Base-by-base conservation (phyloP, 2,797 vertebrate genomes). In the Molossus molossus region DNA sequence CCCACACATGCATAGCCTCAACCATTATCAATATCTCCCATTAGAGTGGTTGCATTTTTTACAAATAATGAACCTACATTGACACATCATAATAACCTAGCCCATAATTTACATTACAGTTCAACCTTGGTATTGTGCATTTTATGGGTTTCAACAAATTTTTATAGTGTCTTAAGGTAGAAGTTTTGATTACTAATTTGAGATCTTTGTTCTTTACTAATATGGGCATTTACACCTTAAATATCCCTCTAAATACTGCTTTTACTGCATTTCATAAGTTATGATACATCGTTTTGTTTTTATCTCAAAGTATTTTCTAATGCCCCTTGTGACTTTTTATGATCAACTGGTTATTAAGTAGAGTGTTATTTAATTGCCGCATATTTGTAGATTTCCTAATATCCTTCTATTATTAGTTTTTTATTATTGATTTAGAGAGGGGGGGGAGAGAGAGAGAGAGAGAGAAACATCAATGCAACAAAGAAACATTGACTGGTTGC, bases 371-470 rank as follows among this genome's bases (percentile, higher is more conserved):
- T 86, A 87, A 87, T 94, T 92, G 82, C 75, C 27, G 37, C 27
- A 64, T 91, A 95, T 62, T 64, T 60, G 25, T 80, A 85, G 65
- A 89, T 89, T 88, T 94, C 67, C 55, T 91, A 85, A 75, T 64
- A 53, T 70, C 6, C 33, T 87, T 77, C 12, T 57, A 75, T 73
- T 90, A 92, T 3, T 70, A 27, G 27, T 64, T 64, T 64, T 60
- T 60, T 21, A 58, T 58, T 58, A 58, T 21, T 58, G 57, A 58
- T 58, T 60, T 64, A 64, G 62, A 64, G 27, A 14, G 25, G 27
- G 25, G 12, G 60, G 13, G 29, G 62, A 64, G 62, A 64, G 62
- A 29, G 27, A 14, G 27, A 9, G 9, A 50, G 50, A 50, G 50
- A 9, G 12, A 53, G 50, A 53, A 53, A 53, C 50, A 53, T 53